Evolutionary conservation across 2,113 vertebrate species (phyloP), one percentile per base, ranked within the genome.

Genomic region (Polyodon spathula): DNA sequence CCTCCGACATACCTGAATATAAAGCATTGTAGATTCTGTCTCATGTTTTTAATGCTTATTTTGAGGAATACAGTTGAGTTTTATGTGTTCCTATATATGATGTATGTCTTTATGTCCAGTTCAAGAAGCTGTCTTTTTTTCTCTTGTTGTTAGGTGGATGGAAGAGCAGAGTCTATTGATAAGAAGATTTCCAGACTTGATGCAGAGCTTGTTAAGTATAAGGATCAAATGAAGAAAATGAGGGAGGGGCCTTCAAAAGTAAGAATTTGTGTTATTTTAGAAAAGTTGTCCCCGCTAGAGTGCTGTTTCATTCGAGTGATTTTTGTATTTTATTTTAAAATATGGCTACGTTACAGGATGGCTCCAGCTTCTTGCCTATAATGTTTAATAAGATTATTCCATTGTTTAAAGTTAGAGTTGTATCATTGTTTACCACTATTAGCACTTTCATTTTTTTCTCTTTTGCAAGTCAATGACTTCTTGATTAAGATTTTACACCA

Each of bases 211-310:
- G 80, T 87, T 54, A 99, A 99, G 64, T 99, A 98, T 68, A 99
- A 96, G 76, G 96, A 99, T 71, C 96, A 99, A 77, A 97, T 99
- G 88, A 98, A 97, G 71, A 99, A 97, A 78, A 99, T 99, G 96
- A 90, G 91, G 82, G 96, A 99, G 54, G 95, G 96, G 4, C 94
- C 95, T 58, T 93, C 93, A 63, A 99, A 99, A 92, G 96, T 97
- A 71, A 80, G 55, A 53, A 16, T 15, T 6, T 14, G 10, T 17
- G 17, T n/a, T 15, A 4, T 8, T 27, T n/a, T 14, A 15, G 17
- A n/a, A 40, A 5, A 57, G 44, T 8, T 44, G 52, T 15, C 54
- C 51, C 48, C 44, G 17, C 46, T 12, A 50, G 48, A 6, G 12
- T 50, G 12, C 5, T 12, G 8, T 50, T 4, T 50, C 6, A n/a